Evolutionary conservation across 2,113 vertebrate species (phyloP), one percentile per base, ranked within the genome.

Genomic region (Euleptes europaea): DNA sequence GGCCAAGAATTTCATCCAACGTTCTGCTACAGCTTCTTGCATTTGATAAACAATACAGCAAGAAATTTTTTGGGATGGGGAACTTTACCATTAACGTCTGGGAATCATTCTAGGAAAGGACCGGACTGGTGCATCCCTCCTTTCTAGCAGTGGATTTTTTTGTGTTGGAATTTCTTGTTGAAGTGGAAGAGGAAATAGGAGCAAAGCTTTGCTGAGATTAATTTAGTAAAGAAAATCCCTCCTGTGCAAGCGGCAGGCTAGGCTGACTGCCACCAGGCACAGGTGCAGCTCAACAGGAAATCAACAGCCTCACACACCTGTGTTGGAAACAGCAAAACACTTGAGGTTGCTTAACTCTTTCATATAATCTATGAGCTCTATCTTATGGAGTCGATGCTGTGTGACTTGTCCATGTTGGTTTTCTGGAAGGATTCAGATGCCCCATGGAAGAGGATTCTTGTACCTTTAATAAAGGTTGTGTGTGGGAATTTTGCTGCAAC

Each of bases 301-400:
- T 74, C 78, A 91, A n/a, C 3, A 71, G 31, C 35, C 4, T 65
- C 88, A 54, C 80, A 86, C 70, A 78, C 26, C 80, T 88, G 67
- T 0, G 6, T 17, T 69, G 9, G 23, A 60, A 72, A n/a, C 70
- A 86, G 78, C 42, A 66, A 80, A 80, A 74, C 66, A 80, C 57
- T 33, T 33, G 54, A 66, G 42, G 44, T 49, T 66, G 19, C n/a
- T 80, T 80, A 85, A 85, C 23, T 74, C 84, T 74, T 80, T 54
- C 69, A 74, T 70, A 67, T 23, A 2, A 40, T 10, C 12, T 73
- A 17, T 38, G 17, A 49, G 23, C 11, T 28, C 12, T 4, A 19
- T 14, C 5, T 65, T 49, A 71, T 23, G 9, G 42, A 73, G 69
- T 6, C 2, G 4, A 38, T 19, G 47, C 47, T 38, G 31, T 42